Evolutionary conservation across 2,797 vertebrate genomes (phyloP).

Genomic region (Poeciliopsis gracilis): DNA sequence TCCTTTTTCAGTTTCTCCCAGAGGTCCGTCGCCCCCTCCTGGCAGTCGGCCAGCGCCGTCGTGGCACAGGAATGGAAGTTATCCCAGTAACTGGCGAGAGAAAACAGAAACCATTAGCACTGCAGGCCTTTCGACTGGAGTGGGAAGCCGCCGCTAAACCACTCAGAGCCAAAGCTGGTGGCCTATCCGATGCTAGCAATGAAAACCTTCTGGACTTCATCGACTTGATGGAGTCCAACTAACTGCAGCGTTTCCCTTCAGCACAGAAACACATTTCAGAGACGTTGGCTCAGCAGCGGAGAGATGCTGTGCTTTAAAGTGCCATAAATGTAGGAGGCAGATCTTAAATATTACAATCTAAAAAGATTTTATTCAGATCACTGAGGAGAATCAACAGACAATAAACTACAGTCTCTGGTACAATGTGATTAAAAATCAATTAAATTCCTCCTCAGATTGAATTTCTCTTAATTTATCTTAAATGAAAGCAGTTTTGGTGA

Average conservation of each 20-base stretch:
- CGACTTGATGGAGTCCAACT: conserved; percentile 12
- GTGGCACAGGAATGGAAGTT: conserved; percentile 95
- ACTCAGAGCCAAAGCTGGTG: conserved; percentile 47
- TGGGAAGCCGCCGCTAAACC: conserved; percentile 34
- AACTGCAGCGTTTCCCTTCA: conserved; percentile 12
- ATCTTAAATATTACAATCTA: not conserved
- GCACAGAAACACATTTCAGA: not conserved
- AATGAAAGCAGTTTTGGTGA: not conserved
- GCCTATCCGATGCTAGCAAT: conserved; percentile 31
- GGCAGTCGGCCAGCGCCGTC: conserved; percentile 95
- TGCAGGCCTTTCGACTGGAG: conserved; percentile 23
- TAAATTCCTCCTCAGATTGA: not conserved
- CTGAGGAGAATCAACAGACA: not conserved
- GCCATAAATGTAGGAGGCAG: not conserved
- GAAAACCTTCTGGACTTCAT: conserved; percentile 24
- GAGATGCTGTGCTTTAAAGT: not conserved
- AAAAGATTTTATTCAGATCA: not conserved
- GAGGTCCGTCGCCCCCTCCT: conserved; percentile 94
- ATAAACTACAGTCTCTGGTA: not conserved
- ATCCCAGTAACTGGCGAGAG: conserved; percentile 91
- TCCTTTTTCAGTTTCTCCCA: conserved; percentile 98
- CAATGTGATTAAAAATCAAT: no score
- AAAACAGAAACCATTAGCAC: conserved; percentile 56
- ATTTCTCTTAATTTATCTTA: not conserved
- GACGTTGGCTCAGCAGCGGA: not conserved